A percentile compares a stretch with the other conserved stretches of the same genome.
These are phyloP conservation scores for Diarsia brunnea DNA, from an alignment of 2,888 invertebrate genomes.

Conservation along the genomic window DNA sequence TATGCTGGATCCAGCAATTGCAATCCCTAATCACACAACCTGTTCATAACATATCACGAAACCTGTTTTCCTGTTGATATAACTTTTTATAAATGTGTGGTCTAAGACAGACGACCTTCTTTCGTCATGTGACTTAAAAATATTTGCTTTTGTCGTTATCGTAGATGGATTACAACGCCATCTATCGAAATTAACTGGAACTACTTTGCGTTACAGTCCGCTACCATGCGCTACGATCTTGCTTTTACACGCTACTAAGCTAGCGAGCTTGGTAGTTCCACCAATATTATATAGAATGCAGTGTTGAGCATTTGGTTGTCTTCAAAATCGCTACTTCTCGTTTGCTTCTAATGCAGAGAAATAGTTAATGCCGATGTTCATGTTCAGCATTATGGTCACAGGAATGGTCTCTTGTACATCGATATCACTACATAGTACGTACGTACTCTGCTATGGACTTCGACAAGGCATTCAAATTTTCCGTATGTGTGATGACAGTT, in stretches of 20 bases:
- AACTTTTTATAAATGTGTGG: neutral
- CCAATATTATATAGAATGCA: slow-evolving; percentile 22
- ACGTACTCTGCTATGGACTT: neutral
- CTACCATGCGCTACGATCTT: neutral
- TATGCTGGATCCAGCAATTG: too few relatives aligned
- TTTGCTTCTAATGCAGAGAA: neutral
- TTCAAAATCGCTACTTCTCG: too few relatives aligned
- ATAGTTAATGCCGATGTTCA: neutral
- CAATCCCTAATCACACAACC: slow-evolving; percentile 1
- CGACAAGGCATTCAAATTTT: neutral
- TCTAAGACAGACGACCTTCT: slow-evolving; percentile 42
- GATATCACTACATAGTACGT: neutral
- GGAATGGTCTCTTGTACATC: neutral
- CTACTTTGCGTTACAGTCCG: neutral
- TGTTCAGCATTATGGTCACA: neutral
- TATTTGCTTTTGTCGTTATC: slow-evolving; percentile 3
- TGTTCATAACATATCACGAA: slow-evolving; percentile 1
- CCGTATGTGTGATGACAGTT: too few relatives aligned
- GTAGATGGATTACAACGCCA: slow-evolving; percentile 29
- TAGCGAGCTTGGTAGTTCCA: slow-evolving; percentile 21
- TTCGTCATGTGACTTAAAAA: slow-evolving; percentile 48
- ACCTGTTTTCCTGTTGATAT: slow-evolving; percentile 32
- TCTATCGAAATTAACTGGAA: slow-evolving; percentile 12
- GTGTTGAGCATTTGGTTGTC: neutral
- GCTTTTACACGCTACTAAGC: neutral